phyloP scores from a whole-genome alignment of 92 coral and sea anemone genomes.

The Phenganax marumi region DNA sequence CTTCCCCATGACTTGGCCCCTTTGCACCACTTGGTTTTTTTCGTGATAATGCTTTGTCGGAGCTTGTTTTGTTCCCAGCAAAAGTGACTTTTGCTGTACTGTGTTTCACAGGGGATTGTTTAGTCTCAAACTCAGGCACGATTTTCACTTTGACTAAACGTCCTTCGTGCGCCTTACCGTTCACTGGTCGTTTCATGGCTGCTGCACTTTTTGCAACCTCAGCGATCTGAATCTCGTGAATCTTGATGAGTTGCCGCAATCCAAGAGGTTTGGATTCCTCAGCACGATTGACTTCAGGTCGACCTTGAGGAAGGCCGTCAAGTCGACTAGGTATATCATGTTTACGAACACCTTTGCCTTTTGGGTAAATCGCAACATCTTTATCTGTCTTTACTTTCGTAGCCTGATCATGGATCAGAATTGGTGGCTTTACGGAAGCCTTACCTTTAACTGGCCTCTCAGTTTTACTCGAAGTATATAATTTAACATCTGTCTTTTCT shows the following conservation, averaged over 20 bases:
- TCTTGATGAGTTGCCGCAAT: constrained; percentile 80
- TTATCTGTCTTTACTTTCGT: background rate
- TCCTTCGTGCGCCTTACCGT: constrained; percentile 34
- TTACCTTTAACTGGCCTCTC: constrained; percentile 1
- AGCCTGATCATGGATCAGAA: background rate
- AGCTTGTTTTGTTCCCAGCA: constrained; percentile 18
- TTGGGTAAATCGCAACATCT: background rate
- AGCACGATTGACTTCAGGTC: constrained; percentile 24
- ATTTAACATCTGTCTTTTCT: background rate
- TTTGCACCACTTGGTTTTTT: constrained; percentile 12
- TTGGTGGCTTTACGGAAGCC: background rate
- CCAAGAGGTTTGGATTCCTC: constrained; percentile 75
- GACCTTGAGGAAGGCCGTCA: constrained; percentile 2
- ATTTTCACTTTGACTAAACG: constrained; percentile 43
- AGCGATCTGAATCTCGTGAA: constrained; percentile 90
- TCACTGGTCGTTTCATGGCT: constrained; percentile 24
- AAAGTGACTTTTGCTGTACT: constrained; percentile 32
- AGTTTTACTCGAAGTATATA: background rate
- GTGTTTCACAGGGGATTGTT: constrained; percentile 30
- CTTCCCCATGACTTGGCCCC: background rate
- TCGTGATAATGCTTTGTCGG: constrained; percentile 1
- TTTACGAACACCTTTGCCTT: constrained; percentile 19
- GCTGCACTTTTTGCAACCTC: constrained; percentile 83
- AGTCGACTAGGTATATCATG: constrained; percentile 4
- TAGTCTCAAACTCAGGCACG: constrained; percentile 38